Percentiles rank a stretch among this genome's conserved stretches.
These are phyloP conservation scores for Pygmarrhopalites habei DNA, from an alignment of 1,140 invertebrate genomes.

Conservation along the genomic window DNA sequence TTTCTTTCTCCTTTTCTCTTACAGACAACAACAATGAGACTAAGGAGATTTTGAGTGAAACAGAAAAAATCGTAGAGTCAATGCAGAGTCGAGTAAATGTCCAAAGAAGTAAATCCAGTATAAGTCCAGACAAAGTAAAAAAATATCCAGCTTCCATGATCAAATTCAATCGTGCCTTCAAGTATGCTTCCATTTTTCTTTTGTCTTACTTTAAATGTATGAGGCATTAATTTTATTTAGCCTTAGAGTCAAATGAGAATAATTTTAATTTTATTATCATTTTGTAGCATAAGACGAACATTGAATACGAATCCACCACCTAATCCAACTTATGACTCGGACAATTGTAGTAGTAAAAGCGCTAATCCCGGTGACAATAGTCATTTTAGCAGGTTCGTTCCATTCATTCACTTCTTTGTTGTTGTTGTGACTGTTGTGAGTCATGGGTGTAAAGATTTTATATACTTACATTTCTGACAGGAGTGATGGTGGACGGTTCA, in stretches of 20 bases:
- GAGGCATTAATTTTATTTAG: too few species aligned
- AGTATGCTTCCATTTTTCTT: background rate
- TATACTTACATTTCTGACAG: background rate
- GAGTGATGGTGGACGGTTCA: slow-evolving; percentile 55
- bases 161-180: slow-evolving; percentile 11
- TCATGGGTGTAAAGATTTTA: too few species aligned
- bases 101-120: too few species aligned
- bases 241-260: too few species aligned
- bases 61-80: background rate
- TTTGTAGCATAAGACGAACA: slow-evolving; percentile 4
- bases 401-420: too few species aligned
- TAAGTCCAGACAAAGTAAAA: background rate
- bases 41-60: background rate
- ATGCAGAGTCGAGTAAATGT: slow-evolving; percentile 7
- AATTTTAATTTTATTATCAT: too few species aligned
- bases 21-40: slow-evolving; percentile 3
- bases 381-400: too few species aligned
- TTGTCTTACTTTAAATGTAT: too few species aligned
- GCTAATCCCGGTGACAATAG: too few species aligned
- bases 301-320: background rate
- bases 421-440: too few species aligned
- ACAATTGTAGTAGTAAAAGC: background rate
- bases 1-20: too few species aligned
- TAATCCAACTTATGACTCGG: background rate
- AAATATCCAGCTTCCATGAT: background rate